Evolutionary conservation across 2,113 vertebrate genomes (phyloP), one percentile per base, ranked within the genome.

Genomic region (Vidua chalybeata): DNA sequence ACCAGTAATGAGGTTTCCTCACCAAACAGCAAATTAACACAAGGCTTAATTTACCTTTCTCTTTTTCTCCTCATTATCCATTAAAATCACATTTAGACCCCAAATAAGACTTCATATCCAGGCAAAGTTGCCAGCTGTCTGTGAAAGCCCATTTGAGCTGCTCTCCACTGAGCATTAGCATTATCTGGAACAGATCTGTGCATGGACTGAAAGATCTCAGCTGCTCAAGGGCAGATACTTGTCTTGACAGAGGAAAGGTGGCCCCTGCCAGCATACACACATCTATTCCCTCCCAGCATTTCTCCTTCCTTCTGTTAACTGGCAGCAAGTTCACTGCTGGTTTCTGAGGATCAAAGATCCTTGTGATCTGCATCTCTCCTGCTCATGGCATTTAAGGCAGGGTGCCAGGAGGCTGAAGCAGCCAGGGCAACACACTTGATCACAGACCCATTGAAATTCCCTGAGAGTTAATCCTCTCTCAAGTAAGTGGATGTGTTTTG

Each of bases 331-430:
- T 94, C 80, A 81, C 33, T 86, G 91, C 73, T 78, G 89, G 35
- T 72, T 92, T 91, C 80, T 63, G 81, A 81, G 76, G 87, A 95
- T 94, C 89, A 94, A 92, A 94, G 91, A 82, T 46, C 66, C 77
- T 51, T 84, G 52, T 78, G 73, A 94, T 92, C 84, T 52, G 48
- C 35, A n/a, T 74, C 76, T 90, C 58, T 84, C 80, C 85, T 0
- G 16, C 86, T 93, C 56, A 26, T 1, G 8, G 87, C 71, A 93
- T 66, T 86, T 64, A 76, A 73, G 71, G 72, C 56, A 81, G 56
- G 33, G 30, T 89, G 86, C 78, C 55, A 85, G 55, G 43, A 82
- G 59, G 54, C 51, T 69, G 71, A 85, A 72, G 58, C 67, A 79
- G 74, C 46, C 52, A 2, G 0, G 21, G 71, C 63, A 88, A 58